Evolutionary conservation across 2,797 vertebrate genomes (phyloP), one percentile per base, ranked within the genome.

Genomic region (Manis crassicaudata): DNA sequence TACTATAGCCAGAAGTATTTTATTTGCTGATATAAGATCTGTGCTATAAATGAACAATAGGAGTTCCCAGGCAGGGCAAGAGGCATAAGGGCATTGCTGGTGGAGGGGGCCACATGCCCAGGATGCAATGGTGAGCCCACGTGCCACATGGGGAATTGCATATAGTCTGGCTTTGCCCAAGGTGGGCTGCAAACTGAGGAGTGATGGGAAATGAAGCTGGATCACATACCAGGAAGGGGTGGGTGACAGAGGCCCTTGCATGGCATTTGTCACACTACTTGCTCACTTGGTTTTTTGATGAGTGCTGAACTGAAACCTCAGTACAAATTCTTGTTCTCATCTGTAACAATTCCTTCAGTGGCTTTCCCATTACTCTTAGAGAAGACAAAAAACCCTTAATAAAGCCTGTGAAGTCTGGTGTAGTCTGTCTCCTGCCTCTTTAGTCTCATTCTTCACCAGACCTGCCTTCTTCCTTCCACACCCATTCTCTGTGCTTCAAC

Each of bases 261-360:
- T 60, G 40, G 8, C 21, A 50, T 32, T 92, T 72, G 23, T 14
- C 50, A 29, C 1, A 13, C 14, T 32, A 9, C 17, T 37, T 73
- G 37, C 11, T 80, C 7, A 8, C 2, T 37, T 43, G 20, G 29
- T 40, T 17, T 72, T 76, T 73, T 65, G 13, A 86, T 79, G 56
- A 77, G 56, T 50, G 43, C 17, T 67, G 2, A 73, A 20, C 17
- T 18, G 23, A 56, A 67, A 65, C 46, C 37, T 83, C 9, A 29
- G 10, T 35, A n/a, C 65, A 23, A 80, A 90, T 83, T 75, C 81
- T 75, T 92, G 12, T 92, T 84, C 20, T 90, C 7, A 12, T 62
- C 20, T 67, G 23, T 68, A n/a, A 90, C 70, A 62, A 35, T 76
- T 40, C 72, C 4, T 23, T 35, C 52, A 63, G 5, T 82, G 50